Evolutionary conservation across 2,888 invertebrate species (phyloP), one percentile per base, ranked within the genome.

Genomic region (Scaptomyza polygonia): DNA sequence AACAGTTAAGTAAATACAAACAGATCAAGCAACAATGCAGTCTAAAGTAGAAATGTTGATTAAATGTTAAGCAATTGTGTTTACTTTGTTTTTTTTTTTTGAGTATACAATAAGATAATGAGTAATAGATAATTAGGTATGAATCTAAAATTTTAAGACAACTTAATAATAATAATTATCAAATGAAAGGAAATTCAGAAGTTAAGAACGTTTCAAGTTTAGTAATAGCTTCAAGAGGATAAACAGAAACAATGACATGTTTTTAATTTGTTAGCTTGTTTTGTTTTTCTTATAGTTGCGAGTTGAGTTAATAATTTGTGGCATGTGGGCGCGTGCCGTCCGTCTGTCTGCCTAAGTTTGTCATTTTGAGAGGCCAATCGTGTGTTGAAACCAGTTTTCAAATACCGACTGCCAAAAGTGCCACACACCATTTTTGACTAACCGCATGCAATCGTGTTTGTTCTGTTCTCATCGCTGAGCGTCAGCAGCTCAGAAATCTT

Each of bases 311-410:
- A 43, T 47, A 34, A 43, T 53, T 58, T 51, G 51, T 40, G 54
- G 71, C 65, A 54, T 65, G 78, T 78, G 62, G 75, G 75, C 78
- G 75, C 65, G 67, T 67, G 73, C 49, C 72, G 59, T 34, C 40
- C 51, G 54, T 45, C 48, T 40, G 67, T 61, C 58, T 65, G 25
- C 44, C 27, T 29, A 5, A 34, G 9, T 39, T 47, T 49, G 43
- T 47, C 62, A 43, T 59, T 21, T 40, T 32, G 32, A 16, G 44
- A 51, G 42, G 45, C 49, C 58, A 43, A 51, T 45, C 32, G 40
- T 29, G 25, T 30, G 45, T 32, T 9, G 30, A 73, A 82, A 87
- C 88, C 80, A 66, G 82, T 77, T 87, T 87, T 69, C 49, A 52
- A 85, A 66, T 72, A 63, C 11, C 11, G 34, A 49, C 32, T 34